Base-by-base conservation (phyloP, 2,888 invertebrate species). In the Drosophila pseudotakahashii region DNA sequence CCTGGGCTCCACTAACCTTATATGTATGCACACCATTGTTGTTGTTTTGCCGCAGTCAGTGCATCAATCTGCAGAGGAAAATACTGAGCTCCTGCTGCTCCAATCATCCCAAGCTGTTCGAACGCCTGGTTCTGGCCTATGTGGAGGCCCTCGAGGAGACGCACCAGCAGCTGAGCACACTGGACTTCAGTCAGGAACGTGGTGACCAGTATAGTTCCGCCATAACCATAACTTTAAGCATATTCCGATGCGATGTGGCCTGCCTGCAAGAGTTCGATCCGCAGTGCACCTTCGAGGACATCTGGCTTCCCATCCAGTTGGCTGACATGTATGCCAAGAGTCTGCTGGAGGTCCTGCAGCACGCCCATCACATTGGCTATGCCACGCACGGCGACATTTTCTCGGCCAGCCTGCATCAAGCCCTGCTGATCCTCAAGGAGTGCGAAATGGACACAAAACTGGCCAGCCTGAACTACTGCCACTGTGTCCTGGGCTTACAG, bases 31-130 rank as follows among this genome's bases (percentile, higher is more conserved):
- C 14, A 19, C 11, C 54, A 32, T 63, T 39, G 7, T 61, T 39
- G 7, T 61, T 39, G 10, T 10, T 13, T 42, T 0, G 3, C n/a
- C 7, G 9, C 45, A 91, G 92, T 34, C 70, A 82, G 34, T 78
- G 85, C 36, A 73, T 91, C 2, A 67, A 80, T 36, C 57, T 91
- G 16, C 92, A 92, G 41, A 87, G 88, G 32, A 90, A 90, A 41
- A 80, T 91, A 13, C 75, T 91, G 1, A 81, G 81, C 3, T 90
- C 91, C 3, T 90, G 90, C 39, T 76, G 90, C 45, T 75, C 85
- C 6, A 91, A 91, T 69, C 89, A 91, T 48, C 81, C 89, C 3
- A 79, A 84, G 52, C 77, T 91, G 2, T 91, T 83, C 44, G 78
- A 88, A 50, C 71, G 76, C 0, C 69, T 91, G 0, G 68, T 89